Conservation (phyloP, 2,113 vertebrate genomes). For the Chloropsis hardwickii region DNA sequence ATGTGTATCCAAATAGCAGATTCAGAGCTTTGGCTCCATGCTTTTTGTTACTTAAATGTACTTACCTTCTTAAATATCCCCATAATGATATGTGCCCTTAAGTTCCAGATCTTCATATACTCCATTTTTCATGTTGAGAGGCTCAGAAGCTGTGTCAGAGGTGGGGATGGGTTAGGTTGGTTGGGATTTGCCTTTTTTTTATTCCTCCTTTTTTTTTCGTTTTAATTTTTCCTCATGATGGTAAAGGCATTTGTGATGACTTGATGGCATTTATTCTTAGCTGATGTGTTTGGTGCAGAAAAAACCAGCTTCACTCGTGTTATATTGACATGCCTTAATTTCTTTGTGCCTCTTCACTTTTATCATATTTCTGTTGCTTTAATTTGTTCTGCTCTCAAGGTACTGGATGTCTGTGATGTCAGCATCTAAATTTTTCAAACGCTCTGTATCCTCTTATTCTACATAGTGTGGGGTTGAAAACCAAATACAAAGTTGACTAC, state of each 20-base stretch:
- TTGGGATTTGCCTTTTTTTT: neutral
- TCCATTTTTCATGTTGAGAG: accelerated
- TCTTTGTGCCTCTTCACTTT: neutral
- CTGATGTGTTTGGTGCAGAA: neutral
- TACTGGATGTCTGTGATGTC: neutral
- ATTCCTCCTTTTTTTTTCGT: neutral
- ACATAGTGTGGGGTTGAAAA: neutral
- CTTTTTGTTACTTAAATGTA: neutral
- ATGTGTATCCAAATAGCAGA: neutral
- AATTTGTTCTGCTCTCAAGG: neutral
- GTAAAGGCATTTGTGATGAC: neutral
- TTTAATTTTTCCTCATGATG: neutral
- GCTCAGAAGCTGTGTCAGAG: neutral
- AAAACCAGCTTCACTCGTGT: neutral
- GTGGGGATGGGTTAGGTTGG: neutral
- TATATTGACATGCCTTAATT: neutral
- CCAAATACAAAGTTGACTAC: neutral
- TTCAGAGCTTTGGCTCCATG: neutral
- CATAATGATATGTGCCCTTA: neutral
- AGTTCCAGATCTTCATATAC: neutral
- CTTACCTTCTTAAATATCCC: neutral
- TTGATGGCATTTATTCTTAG: neutral
- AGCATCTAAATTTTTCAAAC: neutral
- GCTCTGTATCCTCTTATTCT: neutral
- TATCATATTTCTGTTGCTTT: neutral